These are phyloP conservation scores for Amphiprion percula DNA, from an alignment of 2,113 vertebrate species.

Conservation along the genomic window DNA sequence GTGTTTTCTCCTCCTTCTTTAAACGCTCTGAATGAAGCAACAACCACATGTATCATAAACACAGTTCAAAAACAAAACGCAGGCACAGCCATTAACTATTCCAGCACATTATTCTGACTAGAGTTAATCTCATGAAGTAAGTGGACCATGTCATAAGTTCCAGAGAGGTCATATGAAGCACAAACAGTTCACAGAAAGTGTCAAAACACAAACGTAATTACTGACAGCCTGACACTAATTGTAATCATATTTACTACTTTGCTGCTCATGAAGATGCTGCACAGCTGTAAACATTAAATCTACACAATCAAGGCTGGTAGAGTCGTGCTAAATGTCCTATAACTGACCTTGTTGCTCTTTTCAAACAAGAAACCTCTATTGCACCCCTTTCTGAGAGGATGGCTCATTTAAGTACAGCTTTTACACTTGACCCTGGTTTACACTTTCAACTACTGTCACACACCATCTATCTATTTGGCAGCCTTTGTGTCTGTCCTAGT, in stretches of 20 bases:
- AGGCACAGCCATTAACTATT: not conserved
- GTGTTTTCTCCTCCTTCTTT: slow-evolving; percentile 98
- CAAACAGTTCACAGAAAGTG: slow-evolving; percentile 15
- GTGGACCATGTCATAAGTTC: not conserved
- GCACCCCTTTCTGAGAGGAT: not conserved
- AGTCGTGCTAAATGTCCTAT: not conserved
- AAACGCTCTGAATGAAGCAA: slow-evolving; percentile 87
- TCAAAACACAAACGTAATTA: slow-evolving; percentile 23
- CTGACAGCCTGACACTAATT: slow-evolving; percentile 26
- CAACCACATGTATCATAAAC: not conserved
- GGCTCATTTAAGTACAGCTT: slow-evolving; percentile 7
- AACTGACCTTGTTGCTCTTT: not conserved
- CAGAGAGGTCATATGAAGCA: not conserved
- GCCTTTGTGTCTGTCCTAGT: slow-evolving; percentile 4
- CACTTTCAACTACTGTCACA: not conserved
- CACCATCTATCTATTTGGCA: too few species aligned
- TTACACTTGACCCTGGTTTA: not conserved
- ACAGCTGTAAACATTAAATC: slow-evolving; percentile 10
- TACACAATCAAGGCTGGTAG: not conserved
- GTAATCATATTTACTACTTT: slow-evolving; percentile 36
- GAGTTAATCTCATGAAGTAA: not conserved
- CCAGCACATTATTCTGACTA: not conserved
- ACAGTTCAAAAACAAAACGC: not conserved
- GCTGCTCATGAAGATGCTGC: slow-evolving; percentile 3
- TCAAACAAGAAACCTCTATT: not conserved